Conservation (phyloP, 2,797 vertebrate genomes). For the Oceanodroma leucorhoa region DNA sequence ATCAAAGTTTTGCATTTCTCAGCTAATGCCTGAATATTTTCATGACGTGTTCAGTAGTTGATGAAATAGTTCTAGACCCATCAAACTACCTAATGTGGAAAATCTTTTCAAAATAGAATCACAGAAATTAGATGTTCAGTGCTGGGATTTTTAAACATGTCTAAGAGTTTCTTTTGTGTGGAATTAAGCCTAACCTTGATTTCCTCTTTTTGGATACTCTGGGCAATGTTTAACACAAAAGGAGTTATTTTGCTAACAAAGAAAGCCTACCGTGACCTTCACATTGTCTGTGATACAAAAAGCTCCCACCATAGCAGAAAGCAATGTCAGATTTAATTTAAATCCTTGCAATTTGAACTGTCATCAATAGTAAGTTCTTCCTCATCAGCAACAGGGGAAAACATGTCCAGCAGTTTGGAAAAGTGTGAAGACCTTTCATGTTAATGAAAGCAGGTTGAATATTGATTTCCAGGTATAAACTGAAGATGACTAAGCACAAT, state of each 20-base stretch:
- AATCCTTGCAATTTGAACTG: slow-evolving; percentile 14
- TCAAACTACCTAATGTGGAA: neutral
- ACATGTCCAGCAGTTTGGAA: neutral
- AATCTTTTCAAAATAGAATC: neutral
- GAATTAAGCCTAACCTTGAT: neutral
- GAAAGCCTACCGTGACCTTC: neutral
- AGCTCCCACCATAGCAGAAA: neutral
- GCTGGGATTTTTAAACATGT: neutral
- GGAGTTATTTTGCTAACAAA: neutral
- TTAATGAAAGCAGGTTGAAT: slow-evolving; percentile 22
- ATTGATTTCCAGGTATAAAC: slow-evolving; percentile 24
- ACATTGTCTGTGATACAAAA: neutral
- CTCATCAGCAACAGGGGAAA: neutral
- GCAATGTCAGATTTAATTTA: slow-evolving; percentile 16
- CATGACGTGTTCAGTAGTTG: neutral
- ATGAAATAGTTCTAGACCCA: neutral
- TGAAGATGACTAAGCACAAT: neutral
- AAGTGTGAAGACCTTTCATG: neutral
- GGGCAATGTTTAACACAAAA: neutral
- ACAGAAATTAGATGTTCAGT: neutral
- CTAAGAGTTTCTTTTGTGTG: neutral
- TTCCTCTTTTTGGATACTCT: neutral
- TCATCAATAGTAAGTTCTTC: neutral
- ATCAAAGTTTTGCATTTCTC: neutral
- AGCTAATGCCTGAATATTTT: neutral